phyloP scores from a whole-genome alignment of 2,888 invertebrate species.

The Eustalomyia histrio region DNA sequence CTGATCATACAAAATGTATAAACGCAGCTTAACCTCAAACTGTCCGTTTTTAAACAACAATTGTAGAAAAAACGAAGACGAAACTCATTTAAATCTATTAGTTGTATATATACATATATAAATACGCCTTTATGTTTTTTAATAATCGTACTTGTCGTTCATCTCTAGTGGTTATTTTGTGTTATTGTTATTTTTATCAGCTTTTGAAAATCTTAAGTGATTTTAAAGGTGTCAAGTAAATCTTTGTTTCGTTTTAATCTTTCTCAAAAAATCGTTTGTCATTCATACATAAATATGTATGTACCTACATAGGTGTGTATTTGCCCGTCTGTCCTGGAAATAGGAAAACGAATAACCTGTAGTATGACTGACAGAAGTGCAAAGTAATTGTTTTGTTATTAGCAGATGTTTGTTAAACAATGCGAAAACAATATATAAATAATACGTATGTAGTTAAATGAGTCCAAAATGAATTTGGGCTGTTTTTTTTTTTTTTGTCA shows the following conservation, averaged over 20 bases:
- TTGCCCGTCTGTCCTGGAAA: not conserved
- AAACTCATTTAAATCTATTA: not conserved
- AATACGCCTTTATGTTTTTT: not conserved
- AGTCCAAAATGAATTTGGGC: too few relatives aligned
- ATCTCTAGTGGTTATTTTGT: not conserved
- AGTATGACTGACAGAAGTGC: constrained; percentile 5
- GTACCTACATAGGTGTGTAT: not conserved
- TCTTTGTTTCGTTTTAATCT: constrained; percentile 39
- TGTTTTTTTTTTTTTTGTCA: too few relatives aligned
- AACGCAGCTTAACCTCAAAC: too few relatives aligned
- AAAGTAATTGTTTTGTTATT: constrained; percentile 41
- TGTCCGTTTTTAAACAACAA: too few relatives aligned
- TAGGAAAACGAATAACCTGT: not conserved
- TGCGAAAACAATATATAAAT: not conserved
- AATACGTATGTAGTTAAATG: too few relatives aligned
- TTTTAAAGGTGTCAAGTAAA: constrained; percentile 53
- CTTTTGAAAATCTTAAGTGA: constrained; percentile 47
- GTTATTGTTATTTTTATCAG: constrained; percentile 28
- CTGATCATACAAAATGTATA: too few relatives aligned
- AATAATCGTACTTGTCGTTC: not conserved
- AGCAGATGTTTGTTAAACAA: constrained; percentile 43
- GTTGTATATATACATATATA: not conserved
- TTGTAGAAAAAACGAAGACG: too few relatives aligned
- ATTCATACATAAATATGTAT: constrained; percentile 22
- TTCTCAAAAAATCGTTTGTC: constrained; percentile 37